These are phyloP conservation scores for Serinus canaria DNA, from an alignment of 2,113 vertebrate genomes.

Conservation along the genomic window DNA sequence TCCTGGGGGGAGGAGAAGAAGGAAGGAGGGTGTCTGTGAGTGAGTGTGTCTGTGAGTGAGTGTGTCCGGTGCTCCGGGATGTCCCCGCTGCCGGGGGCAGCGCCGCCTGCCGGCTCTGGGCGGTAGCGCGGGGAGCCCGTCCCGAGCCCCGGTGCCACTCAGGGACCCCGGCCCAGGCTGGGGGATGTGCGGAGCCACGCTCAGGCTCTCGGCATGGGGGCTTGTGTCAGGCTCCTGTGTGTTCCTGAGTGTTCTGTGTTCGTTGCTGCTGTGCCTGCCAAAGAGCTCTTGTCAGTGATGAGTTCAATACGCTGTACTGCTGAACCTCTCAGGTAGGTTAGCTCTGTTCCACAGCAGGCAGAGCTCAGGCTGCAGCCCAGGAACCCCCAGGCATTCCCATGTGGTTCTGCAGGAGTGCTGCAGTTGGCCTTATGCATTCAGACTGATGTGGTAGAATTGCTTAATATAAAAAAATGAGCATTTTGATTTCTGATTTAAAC, in stretches of 20 bases:
- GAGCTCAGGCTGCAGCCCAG: neutral
- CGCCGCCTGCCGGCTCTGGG: neutral
- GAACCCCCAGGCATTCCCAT: neutral
- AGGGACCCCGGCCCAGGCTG: neutral
- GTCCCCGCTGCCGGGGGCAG: neutral
- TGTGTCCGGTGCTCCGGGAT: neutral
- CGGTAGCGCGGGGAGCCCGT: neutral
- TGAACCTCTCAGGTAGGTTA: neutral
- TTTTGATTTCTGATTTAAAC: neutral
- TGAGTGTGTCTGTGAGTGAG: neutral
- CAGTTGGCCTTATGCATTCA: neutral
- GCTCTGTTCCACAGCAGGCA: neutral
- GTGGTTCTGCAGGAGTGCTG: neutral
- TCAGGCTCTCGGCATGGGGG: fast-evolving
- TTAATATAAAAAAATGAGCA: neutral
- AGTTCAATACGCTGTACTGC: fast-evolving
- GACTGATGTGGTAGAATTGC: neutral
- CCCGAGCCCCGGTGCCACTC: too few relatives aligned
- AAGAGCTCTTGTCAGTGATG: neutral
- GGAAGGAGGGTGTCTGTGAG: neutral
- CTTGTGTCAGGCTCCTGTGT: fast-evolving
- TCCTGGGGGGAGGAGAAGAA: neutral
- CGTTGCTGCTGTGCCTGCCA: neutral
- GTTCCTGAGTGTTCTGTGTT: neutral
- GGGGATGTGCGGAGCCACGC: fast-evolving